These are phyloP conservation scores for Helicoverpa assulta DNA, from an alignment of 2,888 invertebrate species.

Conservation along the genomic window DNA sequence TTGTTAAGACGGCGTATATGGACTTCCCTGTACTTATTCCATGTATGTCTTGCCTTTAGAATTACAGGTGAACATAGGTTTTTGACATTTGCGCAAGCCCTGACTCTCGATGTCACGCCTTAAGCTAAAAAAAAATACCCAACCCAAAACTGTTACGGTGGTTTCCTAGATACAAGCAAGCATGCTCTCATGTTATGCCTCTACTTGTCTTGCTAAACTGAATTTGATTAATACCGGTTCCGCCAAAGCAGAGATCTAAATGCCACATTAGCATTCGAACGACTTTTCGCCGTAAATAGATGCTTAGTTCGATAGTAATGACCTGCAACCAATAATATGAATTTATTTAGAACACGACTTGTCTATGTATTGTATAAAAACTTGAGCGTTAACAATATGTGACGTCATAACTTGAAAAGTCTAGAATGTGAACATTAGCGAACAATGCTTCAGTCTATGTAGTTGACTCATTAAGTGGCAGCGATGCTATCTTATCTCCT, in stretches of 20 bases:
- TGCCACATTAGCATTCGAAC: not conserved
- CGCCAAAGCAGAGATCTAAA: not conserved
- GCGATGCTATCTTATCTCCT: conserved; percentile 43
- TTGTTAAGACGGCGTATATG: conserved; percentile 4
- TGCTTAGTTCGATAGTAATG: too few relatives aligned
- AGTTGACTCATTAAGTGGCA: conserved; percentile 30
- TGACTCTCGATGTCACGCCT: too few relatives aligned
- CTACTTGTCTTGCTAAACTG: not conserved
- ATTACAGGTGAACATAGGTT: not conserved
- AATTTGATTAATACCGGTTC: not conserved
- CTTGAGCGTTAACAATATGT: conserved; percentile 12
- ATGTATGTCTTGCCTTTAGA: not conserved
- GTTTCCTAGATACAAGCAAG: too few relatives aligned
- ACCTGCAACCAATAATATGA: not conserved
- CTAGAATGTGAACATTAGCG: conserved; percentile 37
- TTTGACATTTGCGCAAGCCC: not conserved
- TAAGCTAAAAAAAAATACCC: too few relatives aligned
- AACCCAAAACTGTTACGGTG: too few relatives aligned
- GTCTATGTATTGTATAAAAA: not conserved
- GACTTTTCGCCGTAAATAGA: not conserved
- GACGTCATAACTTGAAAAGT: conserved; percentile 22
- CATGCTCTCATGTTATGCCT: not conserved
- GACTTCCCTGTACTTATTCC: not conserved
- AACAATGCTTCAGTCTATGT: conserved; percentile 32
- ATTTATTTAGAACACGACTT: not conserved